Base-by-base conservation (phyloP, 1,140 invertebrate species). In the Drosophila navojoa region DNA sequence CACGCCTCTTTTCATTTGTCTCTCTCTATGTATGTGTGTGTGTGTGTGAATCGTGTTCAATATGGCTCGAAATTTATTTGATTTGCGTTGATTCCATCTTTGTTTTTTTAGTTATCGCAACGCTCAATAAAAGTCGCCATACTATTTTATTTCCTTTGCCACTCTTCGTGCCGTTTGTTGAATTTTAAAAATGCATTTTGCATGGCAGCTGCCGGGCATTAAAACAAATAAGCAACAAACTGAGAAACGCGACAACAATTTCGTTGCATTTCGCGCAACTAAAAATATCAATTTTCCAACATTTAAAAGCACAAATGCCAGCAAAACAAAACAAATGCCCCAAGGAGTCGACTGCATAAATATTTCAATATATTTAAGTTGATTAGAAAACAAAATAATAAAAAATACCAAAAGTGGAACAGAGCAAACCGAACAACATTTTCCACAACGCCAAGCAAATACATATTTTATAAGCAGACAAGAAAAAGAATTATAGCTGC, bases 41-140 rank as follows among this genome's bases (percentile, higher is more conserved):
- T 38, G 7, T 35, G 32, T 13, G 2, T 11, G 11, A 13, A 15
- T 63, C 40, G 67, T 53, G 61, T 5, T 35, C 29, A 9, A 49
- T 25, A 15, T 44, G 13, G 25, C 25, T 47, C 57, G 25, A 11
- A 32, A 45, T 15, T 77, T 72, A 77, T 80, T 81, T 80, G 66
- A 63, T 76, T 76, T 78, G 45, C 42, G 40, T 71, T 63, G 42
- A 19, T 63, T 40, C 2, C 4, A 22, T 61, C 38, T 64, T 59
- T 68, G n/a, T 76, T 76, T 60, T 62, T 63, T 70, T 64, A 42
- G 49, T 60, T 76, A 38, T 38, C 62, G 44, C 49, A 38, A 77
- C 61, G 78, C 76, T 82, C 84, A 84, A 89, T 89, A 79, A 87
- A 87, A 62, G 81, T 16, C 2, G 57, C 13, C 45, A 19, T 53